A percentile compares a stretch with the other conserved stretches of the same genome.
These are phyloP conservation scores for Drosophila subpulchrella DNA, from an alignment of 1,140 invertebrate species.

Conservation along the genomic window DNA sequence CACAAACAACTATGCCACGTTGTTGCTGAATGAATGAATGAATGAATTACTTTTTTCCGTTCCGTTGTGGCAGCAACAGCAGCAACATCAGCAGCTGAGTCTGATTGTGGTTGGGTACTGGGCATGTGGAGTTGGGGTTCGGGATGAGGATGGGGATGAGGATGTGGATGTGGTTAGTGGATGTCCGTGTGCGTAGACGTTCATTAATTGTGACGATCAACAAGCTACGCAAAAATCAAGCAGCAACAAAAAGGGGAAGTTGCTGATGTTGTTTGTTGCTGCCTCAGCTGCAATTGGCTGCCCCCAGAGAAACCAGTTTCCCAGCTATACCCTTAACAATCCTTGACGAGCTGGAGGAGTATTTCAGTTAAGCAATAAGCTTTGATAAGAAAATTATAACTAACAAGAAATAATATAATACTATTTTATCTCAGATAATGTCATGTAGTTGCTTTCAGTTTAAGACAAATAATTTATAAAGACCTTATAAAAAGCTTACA, in stretches of 20 bases:
- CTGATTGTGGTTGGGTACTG: conserved; percentile 41
- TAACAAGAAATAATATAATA: no score
- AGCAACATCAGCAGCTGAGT: conserved; percentile 51
- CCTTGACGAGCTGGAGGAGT: conserved; percentile 7
- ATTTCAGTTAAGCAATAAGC: not conserved
- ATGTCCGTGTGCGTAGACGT: conserved; percentile 80
- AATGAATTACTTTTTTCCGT: conserved; percentile 82
- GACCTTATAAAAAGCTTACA: no score
- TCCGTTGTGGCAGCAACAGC: conserved; percentile 51
- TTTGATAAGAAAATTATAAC: not conserved
- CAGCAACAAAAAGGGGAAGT: conserved; percentile 46
- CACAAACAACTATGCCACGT: conserved; percentile 51
- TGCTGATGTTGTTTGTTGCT: conserved; percentile 38
- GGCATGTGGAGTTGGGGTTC: conserved; percentile 43
- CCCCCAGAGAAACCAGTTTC: conserved; percentile 60
- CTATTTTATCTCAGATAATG: no score
- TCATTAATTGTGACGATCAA: conserved; percentile 83
- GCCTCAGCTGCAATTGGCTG: conserved; percentile 64
- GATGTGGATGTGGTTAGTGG: conserved; percentile 73
- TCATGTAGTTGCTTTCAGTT: no score
- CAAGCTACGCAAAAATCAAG: conserved; percentile 78
- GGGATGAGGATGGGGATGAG: conserved; percentile 36
- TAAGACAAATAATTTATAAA: no score
- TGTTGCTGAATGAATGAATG: conserved; percentile 65
- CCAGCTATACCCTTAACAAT: conserved; percentile 16